Percentiles rank a stretch among this genome's conserved stretches.
Evolutionary conservation across 1,140 invertebrate species (phyloP).

Genomic region (Bombus affinis): DNA sequence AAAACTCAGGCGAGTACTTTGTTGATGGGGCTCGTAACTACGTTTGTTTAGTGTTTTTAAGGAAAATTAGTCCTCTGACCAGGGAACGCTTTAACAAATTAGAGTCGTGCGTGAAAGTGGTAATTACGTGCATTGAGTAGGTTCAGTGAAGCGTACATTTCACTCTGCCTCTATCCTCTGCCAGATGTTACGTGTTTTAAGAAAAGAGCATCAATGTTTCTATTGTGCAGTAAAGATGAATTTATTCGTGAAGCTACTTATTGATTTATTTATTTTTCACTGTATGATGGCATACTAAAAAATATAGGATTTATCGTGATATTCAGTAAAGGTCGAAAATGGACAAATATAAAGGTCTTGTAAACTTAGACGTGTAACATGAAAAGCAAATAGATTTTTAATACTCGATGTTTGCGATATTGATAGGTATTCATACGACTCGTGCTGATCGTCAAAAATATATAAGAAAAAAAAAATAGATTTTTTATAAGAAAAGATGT

Average conservation of each 20-base stretch:
- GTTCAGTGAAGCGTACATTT: background rate
- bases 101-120: background rate
- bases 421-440: background rate
- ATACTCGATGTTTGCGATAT: background rate
- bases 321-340: background rate
- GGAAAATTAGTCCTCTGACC: background rate
- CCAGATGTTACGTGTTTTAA: background rate
- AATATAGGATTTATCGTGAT: no score
- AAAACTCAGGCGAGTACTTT: background rate
- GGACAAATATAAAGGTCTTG: background rate
- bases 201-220: background rate
- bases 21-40: background rate
- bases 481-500: background rate
- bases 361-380: background rate
- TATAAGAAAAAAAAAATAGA: background rate
- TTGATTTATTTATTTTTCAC: background rate
- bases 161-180: background rate
- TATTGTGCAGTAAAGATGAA: background rate
- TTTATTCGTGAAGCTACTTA: no score
- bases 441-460: background rate
- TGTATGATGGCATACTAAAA: no score
- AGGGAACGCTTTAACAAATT: background rate
- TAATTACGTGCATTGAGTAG: background rate
- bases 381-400: background rate
- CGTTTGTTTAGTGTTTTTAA: background rate